Base-by-base conservation (phyloP, 2,797 vertebrate species). In the Garrulus glandarius region DNA sequence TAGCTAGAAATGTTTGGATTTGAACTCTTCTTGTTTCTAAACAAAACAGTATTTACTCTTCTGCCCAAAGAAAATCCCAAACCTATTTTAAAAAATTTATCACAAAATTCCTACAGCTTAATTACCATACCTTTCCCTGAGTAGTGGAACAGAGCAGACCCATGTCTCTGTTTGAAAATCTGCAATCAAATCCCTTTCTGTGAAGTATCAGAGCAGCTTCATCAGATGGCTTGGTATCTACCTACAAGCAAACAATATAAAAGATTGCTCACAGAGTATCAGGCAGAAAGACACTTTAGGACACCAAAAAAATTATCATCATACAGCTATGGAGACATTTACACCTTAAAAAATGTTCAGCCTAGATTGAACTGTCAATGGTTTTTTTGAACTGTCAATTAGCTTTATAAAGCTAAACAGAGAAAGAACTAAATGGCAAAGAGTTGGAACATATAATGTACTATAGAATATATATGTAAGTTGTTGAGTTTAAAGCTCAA, bases 121-220 rank as follows among this genome's bases (percentile, higher is more conserved):
- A 29, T 41, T 78, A 79, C 1, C 11, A 53, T 98, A 99, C 98
- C 98, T 98, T 99, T 98, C 98, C 98, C 96, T 97, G 98, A 98
- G 98, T 98, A 36, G 98, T 98, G 55, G 98, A 98, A 92, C 98
- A 99, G 49, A 96, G 78, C 29, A 98, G 96, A 39, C 98, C 98
- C 10, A 41, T 95, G 88, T 97, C 97, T 96, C 89, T 97, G 92
- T 96, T 98, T 72, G 98, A 89, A 89, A 99, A 98, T 95, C 94
- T 98, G 95, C 99, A 99, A 87, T 99, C 99, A 95, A 99, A 99
- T 43, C 98, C 99, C 92, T 98, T 99, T 94, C 99, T 98, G 96
- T 99, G 99, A 92, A 99, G 97, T 91, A 99, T 98, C 60, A 99
- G 98, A 55, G 98, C 99, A 30, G 98, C 98, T 97, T 99, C 98